Evolutionary conservation across 2,888 invertebrate genomes (phyloP), one percentile per base, ranked within the genome.

Genomic region (Cataglyphis albicans): DNA sequence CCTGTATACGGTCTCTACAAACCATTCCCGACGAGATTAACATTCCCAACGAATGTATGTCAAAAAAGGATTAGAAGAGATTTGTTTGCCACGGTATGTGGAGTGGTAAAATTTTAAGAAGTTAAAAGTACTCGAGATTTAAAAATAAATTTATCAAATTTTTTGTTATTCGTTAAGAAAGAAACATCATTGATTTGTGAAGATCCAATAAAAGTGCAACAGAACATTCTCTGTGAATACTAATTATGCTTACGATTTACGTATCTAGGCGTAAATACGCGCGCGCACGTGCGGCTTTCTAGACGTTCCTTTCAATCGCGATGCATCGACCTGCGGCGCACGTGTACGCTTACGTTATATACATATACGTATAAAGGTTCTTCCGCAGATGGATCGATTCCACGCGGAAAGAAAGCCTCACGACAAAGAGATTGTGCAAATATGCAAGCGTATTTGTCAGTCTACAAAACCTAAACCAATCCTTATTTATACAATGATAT

Each of bases 281-380:
- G 74, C 44, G 74, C 32, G 63, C 74, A 63, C 74, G 44, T 63
- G 74, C 74, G 12, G 25, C 57, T 59, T 35, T 41, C 41, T 65
- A 65, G n/a, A 18, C 52, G 35, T 48, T 75, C 74, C 32, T 44
- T 61, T 75, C 48, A 61, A 63, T 59, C 21, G 74, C 63, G 63
- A 61, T 61, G 48, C 74, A 59, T 73, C 59, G 73, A 38, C 15
- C 59, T 75, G n/a, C 48, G 25, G 74, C 48, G 63, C 59, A 59
- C 38, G 35, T 61, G 73, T 38, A 52, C 59, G 29, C 21, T 32
- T 44, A 32, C 41, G 25, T 65, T 41, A 52, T 52, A 52, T 52
- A 52, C 7, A 25, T 65, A 25, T 25, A 25, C 15, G 41, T 21
- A 41, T 10, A 64, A 64, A 38, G 21, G 44, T 52, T 52, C 52